Conservation (phyloP, 2,888 invertebrate species). For the Seladonia tumulorum region DNA sequence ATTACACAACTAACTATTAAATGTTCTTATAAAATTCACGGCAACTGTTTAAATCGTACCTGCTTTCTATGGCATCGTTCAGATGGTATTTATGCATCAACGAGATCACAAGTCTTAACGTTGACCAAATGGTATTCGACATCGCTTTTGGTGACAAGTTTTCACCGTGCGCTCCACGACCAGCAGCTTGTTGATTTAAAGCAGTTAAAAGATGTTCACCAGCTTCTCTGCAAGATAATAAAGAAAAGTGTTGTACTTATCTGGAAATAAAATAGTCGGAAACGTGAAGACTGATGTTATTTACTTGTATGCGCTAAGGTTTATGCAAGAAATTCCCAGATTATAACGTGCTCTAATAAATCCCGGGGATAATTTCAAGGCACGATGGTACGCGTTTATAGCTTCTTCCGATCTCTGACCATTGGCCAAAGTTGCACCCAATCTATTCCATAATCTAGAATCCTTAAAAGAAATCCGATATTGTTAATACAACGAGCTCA, state of each 20-base stretch:
- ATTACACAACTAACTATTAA: neutral
- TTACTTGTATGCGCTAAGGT: constrained; percentile 93
- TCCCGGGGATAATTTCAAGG: constrained; percentile 96
- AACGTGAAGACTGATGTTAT: constrained; percentile 36
- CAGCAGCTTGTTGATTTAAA: constrained; percentile 95
- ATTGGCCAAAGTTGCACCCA: constrained; percentile 99
- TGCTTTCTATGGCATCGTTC: constrained; percentile 85
- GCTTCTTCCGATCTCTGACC: constrained; percentile 98
- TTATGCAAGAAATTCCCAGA: constrained; percentile 98
- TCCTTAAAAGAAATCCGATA: constrained; percentile 86
- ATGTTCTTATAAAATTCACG: neutral
- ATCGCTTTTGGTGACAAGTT: constrained; percentile 86
- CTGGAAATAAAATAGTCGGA: neutral
- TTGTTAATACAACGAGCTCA: constrained; percentile 2
- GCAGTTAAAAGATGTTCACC: constrained; percentile 97
- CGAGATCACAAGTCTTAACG: constrained; percentile 94
- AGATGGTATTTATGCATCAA: constrained; percentile 88
- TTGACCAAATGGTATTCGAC: constrained; percentile 98
- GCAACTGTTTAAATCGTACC: constrained; percentile 76
- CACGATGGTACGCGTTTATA: constrained; percentile 96
- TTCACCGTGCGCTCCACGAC: constrained; percentile 85
- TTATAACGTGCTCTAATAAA: constrained; percentile 99
- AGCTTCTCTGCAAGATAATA: constrained; percentile 89
- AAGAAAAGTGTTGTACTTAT: neutral
- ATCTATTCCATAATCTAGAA: constrained; percentile 97